These are phyloP conservation scores for Macrochelys suwanniensis DNA, from an alignment of 2,797 vertebrate genomes.

Conservation along the genomic window DNA sequence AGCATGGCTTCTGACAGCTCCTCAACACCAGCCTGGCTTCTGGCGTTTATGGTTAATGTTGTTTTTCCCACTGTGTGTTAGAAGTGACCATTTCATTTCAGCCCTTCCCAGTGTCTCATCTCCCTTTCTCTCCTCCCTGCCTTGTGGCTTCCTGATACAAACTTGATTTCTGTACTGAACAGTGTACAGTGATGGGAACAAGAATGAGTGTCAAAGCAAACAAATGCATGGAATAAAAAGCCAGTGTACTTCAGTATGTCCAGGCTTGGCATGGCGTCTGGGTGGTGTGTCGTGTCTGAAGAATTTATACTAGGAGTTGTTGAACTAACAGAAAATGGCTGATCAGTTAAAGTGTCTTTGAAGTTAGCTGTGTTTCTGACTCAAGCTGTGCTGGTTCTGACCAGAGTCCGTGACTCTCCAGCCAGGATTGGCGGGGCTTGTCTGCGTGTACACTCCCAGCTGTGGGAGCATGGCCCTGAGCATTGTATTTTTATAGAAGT, in stretches of 20 bases:
- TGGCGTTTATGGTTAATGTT: conserved; percentile 66
- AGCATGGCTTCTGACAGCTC: conserved; percentile 64
- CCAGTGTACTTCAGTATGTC: conserved; percentile 89
- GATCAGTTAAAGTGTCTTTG: background rate
- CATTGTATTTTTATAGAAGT: background rate
- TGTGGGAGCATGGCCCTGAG: background rate
- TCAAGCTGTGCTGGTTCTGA: background rate
- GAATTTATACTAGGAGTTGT: background rate
- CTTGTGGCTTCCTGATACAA: conserved; percentile 86
- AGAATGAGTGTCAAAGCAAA: conserved; percentile 92
- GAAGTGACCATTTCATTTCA: conserved; percentile 52
- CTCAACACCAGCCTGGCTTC: conserved; percentile 66
- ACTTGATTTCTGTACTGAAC: conserved; percentile 88
- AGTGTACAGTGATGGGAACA: conserved; percentile 89
- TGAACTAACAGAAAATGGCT: background rate
- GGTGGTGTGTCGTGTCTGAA: background rate
- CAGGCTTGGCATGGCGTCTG: conserved; percentile 64
- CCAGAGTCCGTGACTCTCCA: background rate
- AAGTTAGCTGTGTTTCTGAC: background rate
- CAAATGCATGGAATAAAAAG: conserved; percentile 97
- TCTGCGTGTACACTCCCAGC: background rate
- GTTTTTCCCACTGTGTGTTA: conserved; percentile 64
- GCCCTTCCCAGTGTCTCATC: conserved; percentile 76
- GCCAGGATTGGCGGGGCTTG: background rate
- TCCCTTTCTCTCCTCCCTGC: conserved; percentile 72